Evolutionary conservation across 2,888 invertebrate genomes (phyloP).

Genomic region (Emmelina monodactyla): DNA sequence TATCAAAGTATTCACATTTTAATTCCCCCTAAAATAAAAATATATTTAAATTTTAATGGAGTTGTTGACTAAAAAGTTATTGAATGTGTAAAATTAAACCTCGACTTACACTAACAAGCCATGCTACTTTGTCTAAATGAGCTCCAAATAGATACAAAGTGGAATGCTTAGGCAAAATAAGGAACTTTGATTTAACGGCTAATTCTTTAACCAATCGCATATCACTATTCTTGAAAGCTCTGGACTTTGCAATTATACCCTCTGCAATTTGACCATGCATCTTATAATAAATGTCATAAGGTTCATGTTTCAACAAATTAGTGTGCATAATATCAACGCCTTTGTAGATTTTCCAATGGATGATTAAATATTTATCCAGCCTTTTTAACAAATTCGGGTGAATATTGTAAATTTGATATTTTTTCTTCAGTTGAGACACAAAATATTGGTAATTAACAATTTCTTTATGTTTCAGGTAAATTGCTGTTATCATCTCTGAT

Average conservation of each 20-base stretch:
- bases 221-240: conserved; percentile 28
- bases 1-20: background rate
- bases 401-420: conserved; percentile 30
- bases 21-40: background rate
- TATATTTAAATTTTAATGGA: background rate
- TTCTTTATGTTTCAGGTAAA: background rate
- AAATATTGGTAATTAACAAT: conserved; percentile 32
- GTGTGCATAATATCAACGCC: conserved; percentile 27
- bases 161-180: conserved; percentile 31
- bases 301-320: conserved; percentile 26
- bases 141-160: conserved; percentile 32
- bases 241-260: conserved; percentile 31
- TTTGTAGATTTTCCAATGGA: conserved; percentile 43
- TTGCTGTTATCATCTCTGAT: background rate
- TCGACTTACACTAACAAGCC: conserved; percentile 36
- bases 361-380: conserved; percentile 33
- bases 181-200: conserved; percentile 29
- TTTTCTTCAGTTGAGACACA: conserved; percentile 29
- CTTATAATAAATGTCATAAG: conserved; percentile 42
- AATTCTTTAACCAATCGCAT: conserved; percentile 31
- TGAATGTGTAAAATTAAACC: background rate
- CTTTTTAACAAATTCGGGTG: conserved; percentile 32
- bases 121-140: conserved; percentile 28
- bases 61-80: background rate
- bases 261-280: conserved; percentile 42